phyloP scores from a whole-genome alignment of 2,113 vertebrate species.

The Syngnathoides biaculeatus region DNA sequence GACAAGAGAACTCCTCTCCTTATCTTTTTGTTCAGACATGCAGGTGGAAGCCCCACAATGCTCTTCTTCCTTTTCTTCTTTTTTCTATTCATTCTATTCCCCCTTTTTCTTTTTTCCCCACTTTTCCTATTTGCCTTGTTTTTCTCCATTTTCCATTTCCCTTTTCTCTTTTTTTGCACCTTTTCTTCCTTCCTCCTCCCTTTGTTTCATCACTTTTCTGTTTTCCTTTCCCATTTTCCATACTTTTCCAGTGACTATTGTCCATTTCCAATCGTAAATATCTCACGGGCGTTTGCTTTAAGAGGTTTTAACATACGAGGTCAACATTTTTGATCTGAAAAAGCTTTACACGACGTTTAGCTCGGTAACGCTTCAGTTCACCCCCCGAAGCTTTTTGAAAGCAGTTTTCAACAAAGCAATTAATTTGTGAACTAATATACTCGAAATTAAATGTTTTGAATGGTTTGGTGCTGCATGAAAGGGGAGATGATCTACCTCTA shows the following conservation, averaged over 20 bases:
- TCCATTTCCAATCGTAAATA: not conserved
- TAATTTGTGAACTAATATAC: not conserved
- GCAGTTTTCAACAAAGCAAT: not conserved
- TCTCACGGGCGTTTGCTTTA: too few species aligned
- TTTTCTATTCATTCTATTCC: not conserved
- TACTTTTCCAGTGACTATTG: not conserved
- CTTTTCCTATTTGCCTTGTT: too few species aligned
- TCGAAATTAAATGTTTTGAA: not conserved
- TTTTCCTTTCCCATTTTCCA: not conserved
- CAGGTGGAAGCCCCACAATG: not conserved
- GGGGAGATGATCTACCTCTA: not conserved
- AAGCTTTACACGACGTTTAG: not conserved
- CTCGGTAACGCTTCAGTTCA: not conserved
- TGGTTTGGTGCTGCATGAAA: not conserved
- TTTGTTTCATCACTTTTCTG: not conserved
- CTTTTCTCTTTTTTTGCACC: too few species aligned
- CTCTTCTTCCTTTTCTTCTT: too few species aligned
- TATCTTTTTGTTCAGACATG: not conserved
- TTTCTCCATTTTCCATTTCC: too few species aligned
- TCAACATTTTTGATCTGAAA: not conserved
- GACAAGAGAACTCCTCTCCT: too few species aligned
- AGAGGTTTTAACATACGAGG: not conserved
- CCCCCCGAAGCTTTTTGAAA: not conserved
- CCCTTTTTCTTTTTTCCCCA: not conserved
- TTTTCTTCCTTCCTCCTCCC: too few species aligned